These are phyloP conservation scores for Formica aserva DNA, from an alignment of 2,888 invertebrate species.

Conservation along the genomic window DNA sequence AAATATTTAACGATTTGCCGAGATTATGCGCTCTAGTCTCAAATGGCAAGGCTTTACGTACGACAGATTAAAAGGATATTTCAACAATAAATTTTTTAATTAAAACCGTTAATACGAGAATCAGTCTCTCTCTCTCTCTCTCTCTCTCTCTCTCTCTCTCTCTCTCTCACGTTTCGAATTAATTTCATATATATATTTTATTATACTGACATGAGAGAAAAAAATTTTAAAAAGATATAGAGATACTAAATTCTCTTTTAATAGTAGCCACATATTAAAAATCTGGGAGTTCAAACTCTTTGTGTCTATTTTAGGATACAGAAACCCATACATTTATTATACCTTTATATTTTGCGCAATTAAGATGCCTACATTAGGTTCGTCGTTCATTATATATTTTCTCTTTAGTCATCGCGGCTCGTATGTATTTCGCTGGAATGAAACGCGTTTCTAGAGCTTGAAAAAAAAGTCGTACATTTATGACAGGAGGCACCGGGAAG, in stretches of 20 bases:
- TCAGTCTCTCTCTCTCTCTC: no score
- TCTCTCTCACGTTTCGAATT: neutral
- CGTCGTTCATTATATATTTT: constrained; percentile 20
- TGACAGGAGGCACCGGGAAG: constrained; percentile 70
- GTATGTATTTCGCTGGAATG: constrained; percentile 24
- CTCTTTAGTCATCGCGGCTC: constrained; percentile 23
- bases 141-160: no score
- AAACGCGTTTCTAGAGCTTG: constrained; percentile 48
- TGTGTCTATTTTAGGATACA: neutral
- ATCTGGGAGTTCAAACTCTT: neutral
- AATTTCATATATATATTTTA: neutral
- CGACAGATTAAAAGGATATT: neutral
- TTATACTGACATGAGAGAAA: neutral
- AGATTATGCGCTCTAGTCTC: neutral
- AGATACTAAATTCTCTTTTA: neutral
- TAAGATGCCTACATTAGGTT: neutral
- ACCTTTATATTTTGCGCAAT: neutral
- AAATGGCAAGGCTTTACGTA: neutral
- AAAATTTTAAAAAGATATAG: neutral
- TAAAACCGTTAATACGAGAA: neutral
- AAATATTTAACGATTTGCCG: neutral
- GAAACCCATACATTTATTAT: neutral
- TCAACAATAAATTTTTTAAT: neutral
- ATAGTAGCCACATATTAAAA: neutral
- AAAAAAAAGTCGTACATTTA: constrained; percentile 49